A percentile compares a stretch with the other conserved stretches of the same genome.
phyloP scores from a whole-genome alignment of 2,797 vertebrate species.

The Trachurus trachurus region DNA sequence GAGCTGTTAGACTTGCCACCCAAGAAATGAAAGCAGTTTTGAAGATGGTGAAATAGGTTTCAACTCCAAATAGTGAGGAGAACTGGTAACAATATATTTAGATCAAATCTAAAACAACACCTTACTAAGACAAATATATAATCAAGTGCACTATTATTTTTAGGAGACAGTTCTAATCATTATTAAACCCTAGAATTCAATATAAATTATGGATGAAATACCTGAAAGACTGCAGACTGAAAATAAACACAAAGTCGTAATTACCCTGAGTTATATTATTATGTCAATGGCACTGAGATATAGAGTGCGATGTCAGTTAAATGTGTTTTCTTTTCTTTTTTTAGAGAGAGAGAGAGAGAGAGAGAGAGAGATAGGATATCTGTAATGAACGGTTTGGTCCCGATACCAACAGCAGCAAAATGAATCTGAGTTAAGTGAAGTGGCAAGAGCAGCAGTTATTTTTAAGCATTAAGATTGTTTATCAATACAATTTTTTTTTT shows the following conservation, averaged over 20 bases:
- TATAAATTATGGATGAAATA: not conserved
- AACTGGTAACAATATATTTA: constrained; percentile 6
- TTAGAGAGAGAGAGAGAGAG: not conserved
- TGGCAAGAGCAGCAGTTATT: constrained; percentile 33
- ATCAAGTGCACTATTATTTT: not conserved
- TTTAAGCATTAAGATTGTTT: constrained; percentile 31
- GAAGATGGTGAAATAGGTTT: not conserved
- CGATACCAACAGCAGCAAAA: constrained; percentile 19
- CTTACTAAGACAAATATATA: not conserved
- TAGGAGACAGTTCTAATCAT: not conserved
- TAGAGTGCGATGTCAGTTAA: constrained; percentile 24
- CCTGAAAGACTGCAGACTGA: not conserved
- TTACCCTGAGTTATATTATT: constrained; percentile 1
- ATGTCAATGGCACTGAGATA: not conserved
- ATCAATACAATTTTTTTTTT: not conserved
- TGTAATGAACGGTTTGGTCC: constrained; percentile 42
- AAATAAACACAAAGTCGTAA: not conserved
- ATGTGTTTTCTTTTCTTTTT: constrained; percentile 51
- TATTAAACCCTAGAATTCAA: not conserved
- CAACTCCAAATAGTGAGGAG: not conserved
- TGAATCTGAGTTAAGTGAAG: constrained; percentile 3
- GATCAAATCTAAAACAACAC: constrained; percentile 13
- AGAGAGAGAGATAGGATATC: constrained; percentile 20
- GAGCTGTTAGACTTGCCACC: constrained; percentile 12
- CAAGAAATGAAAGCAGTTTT: not conserved